Evolutionary conservation across 2,797 vertebrate species (phyloP).

Genomic region (Anguilla anguilla): DNA sequence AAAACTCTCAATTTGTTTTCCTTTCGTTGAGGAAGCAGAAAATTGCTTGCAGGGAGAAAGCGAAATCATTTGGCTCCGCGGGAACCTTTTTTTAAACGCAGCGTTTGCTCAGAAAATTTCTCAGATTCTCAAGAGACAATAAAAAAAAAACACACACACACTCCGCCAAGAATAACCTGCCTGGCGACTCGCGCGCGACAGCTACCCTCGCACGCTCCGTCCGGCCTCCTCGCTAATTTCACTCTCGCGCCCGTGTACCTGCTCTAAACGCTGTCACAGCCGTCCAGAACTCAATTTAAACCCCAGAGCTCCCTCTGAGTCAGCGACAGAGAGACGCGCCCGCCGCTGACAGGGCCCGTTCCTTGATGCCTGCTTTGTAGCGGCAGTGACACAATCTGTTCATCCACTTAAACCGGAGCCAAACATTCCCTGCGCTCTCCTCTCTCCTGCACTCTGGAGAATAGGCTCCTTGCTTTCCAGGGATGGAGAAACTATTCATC

Average conservation of each 20-base stretch:
- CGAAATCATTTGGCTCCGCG: conserved; percentile 6
- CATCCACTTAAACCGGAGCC: not conserved
- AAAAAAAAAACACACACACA: not conserved
- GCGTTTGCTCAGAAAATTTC: not conserved
- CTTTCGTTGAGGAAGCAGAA: conserved; percentile 12
- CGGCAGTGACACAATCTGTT: not conserved
- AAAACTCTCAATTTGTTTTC: conserved; percentile 1
- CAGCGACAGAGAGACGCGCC: not conserved
- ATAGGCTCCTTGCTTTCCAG: not conserved
- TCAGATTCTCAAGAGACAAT: not conserved
- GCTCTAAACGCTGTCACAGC: not conserved
- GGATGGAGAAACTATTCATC: not conserved
- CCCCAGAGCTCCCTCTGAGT: not conserved
- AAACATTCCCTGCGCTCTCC: not conserved
- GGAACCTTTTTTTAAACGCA: not conserved
- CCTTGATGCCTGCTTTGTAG: not conserved
- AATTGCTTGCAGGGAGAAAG: conserved; percentile 12
- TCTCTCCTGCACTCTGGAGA: not conserved
- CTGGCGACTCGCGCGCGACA: not conserved
- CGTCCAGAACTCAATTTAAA: not conserved
- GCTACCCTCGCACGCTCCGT: not conserved
- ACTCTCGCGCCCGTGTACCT: not conserved
- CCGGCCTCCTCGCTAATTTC: not conserved
- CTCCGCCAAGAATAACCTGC: not conserved
- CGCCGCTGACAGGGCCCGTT: not conserved